Conservation (phyloP, 1,140 invertebrate species). For the Leptopilina boulardi region DNA sequence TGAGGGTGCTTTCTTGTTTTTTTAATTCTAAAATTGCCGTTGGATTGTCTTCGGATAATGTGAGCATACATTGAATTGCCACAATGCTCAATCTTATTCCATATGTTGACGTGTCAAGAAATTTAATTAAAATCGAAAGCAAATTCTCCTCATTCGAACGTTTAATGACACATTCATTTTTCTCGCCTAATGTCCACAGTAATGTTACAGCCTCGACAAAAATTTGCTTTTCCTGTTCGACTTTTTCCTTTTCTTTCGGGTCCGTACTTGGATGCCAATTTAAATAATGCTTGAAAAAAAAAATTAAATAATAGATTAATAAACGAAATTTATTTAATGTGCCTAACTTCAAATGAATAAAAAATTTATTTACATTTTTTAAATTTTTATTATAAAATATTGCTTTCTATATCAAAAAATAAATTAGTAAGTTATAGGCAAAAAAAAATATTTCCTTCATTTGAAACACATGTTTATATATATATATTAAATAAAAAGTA, state of each 20-base stretch:
- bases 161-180: constrained; percentile 80
- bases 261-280: constrained; percentile 61
- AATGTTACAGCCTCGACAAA: constrained; percentile 82
- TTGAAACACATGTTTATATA: too few species aligned
- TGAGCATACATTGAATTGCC: constrained; percentile 81
- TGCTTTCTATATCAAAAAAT: too few species aligned
- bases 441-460: too few species aligned
- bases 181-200: constrained; percentile 83
- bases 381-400: too few species aligned
- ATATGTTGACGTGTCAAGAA: constrained; percentile 79
- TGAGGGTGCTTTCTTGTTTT: constrained; percentile 70
- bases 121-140: constrained; percentile 79
- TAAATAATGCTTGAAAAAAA: constrained; percentile 57
- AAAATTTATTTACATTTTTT: too few species aligned
- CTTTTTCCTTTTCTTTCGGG: constrained; percentile 68
- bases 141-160: constrained; percentile 82
- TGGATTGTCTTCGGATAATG: constrained; percentile 82
- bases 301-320: constrained; percentile 36
- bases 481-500: too few species aligned
- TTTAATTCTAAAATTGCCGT: constrained; percentile 75
- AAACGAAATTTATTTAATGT: background rate
- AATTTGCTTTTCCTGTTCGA: constrained; percentile 79
- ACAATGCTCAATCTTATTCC: constrained; percentile 78
- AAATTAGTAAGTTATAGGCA: too few species aligned
- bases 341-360: too few species aligned